Conservation (phyloP, 2,797 vertebrate species). For the Hydrolagus colliei region DNA sequence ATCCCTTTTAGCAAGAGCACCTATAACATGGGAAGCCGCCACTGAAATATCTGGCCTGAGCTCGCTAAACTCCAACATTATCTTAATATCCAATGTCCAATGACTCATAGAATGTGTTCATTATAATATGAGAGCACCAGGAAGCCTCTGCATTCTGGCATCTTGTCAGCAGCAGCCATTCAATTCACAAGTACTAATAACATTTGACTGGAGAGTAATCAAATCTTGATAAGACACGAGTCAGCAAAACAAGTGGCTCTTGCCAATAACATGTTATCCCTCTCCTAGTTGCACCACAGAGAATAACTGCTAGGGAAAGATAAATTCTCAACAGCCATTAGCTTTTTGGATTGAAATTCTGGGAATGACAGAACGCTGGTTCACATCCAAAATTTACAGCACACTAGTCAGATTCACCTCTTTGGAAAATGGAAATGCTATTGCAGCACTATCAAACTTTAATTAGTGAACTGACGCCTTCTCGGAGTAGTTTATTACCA, state of each 20-base stretch:
- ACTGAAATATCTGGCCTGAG: background rate
- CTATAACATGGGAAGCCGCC: background rate
- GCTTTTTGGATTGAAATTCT: background rate
- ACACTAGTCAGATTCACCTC: no score
- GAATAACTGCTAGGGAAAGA: background rate
- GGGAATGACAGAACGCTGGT: background rate
- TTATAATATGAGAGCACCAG: no score
- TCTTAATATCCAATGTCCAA: no score
- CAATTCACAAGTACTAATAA: background rate
- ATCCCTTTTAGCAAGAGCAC: background rate
- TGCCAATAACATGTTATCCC: background rate
- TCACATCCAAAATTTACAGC: background rate
- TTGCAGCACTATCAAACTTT: background rate
- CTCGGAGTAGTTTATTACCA: no score
- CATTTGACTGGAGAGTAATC: background rate
- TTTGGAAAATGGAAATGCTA: background rate
- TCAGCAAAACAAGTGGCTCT: background rate
- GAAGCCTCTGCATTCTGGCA: background rate
- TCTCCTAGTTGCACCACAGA: background rate
- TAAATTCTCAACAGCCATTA: conserved; percentile 7
- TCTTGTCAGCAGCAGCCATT: background rate
- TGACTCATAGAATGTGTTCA: no score
- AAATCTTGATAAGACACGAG: background rate
- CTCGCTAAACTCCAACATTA: background rate
- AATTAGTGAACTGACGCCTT: background rate